Evolutionary conservation across 2,113 vertebrate genomes (phyloP), one percentile per base, ranked within the genome.

Genomic region (Toxotes jaculatrix): DNA sequence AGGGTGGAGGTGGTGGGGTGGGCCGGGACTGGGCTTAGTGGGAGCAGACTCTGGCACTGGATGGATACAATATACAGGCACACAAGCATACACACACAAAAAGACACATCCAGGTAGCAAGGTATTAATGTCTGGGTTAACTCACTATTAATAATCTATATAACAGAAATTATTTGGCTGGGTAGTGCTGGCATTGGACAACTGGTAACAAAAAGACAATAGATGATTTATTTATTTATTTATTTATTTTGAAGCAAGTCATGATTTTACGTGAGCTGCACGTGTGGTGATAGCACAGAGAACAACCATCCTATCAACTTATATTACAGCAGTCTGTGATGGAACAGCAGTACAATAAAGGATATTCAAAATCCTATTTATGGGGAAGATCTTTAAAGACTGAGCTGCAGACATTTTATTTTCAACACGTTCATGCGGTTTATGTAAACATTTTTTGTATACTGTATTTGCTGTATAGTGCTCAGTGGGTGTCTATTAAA

Each of bases 31-130:
- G 96, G 94, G 95, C 96, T 97, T 98, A 95, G 95, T 96, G 93
- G 96, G 87, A 87, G 83, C 94, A 95, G 96, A 95, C 96, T 98
- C 97, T 98, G 97, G 97, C 97, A 98, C 97, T 99, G 80, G 55
- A 88, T 80, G 71, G 47, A 93, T 73, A 85, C 70, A 89, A 85
- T 67, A 90, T 70, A 87, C 51, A 68, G 76, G 66, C 72, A 74
- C 77, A 85, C 71, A 80, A 64, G 75, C 42, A 63, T 70, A 75
- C 72, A 87, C 80, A 78, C 66, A 79, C 62, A 80, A 60, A 70
- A 69, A 90, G 71, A 89, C 70, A 91, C 76, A 91, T 57, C 64
- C 72, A 89, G 64, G 85, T 57, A 81, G 83, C 74, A 89, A 79
- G 73, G 70, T 60, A 80, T 92, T 93, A 93, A 85, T 82, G 68